Evolutionary conservation across 2,888 invertebrate genomes (phyloP), one percentile per base, ranked within the genome.

Genomic region (Drosophila putrida): DNA sequence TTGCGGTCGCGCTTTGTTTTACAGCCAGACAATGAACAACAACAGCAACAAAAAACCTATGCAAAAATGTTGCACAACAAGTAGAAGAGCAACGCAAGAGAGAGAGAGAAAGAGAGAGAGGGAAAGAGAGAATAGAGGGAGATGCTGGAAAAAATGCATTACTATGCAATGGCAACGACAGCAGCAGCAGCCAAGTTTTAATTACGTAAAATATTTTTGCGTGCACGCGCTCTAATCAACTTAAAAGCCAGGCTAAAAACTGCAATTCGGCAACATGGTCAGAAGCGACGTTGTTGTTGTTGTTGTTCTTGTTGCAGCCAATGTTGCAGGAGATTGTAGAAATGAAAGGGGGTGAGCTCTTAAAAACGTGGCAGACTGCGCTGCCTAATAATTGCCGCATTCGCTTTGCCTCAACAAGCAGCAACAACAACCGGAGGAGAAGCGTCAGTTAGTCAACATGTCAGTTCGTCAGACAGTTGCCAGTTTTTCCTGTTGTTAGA

Each of bases 181-280:
- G 50, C 58, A 57, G 31, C 31, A 31, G n/a, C 64, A 77, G 73
- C 66, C 83, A 88, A 85, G 83, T 85, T 85, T 85, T 85, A 85
- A 85, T 85, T 85, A 85, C 85, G 83, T 88, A 88, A 85, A 88
- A 85, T 85, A 85, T 85, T 85, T 85, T 81, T 74, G 87, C 87
- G 69, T 79, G 70, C 77, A 66, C 66, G 59, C 76, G 67, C 82
- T 78, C 88, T 85, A 85, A 85, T 88, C 88, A 85, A 85, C 81
- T 85, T 88, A 85, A 85, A 83, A 88, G 85, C 81, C 66, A 66
- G 47, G 49, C 62, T 31, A 43, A 73, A 79, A 88, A 82, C 67
- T 79, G 82, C 88, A 82, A 85, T 76, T 88, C 90, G 73, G 83
- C 76, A 88, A 85, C 71, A 70, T 67, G 77, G 68, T 54, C 65